phyloP scores from a whole-genome alignment of 2,113 vertebrate species.

The Sprattus sprattus region DNA sequence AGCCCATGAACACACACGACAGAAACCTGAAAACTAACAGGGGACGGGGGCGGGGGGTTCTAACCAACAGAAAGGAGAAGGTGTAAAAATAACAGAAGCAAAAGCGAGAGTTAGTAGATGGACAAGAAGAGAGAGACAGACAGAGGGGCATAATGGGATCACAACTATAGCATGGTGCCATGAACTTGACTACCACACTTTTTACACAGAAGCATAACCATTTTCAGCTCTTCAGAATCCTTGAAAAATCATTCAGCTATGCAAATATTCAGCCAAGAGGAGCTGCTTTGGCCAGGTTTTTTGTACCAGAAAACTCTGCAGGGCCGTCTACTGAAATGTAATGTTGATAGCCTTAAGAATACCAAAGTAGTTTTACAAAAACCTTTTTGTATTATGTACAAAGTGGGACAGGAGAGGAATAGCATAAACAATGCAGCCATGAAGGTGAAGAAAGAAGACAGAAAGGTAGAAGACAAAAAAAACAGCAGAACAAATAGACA shows the following conservation, averaged over 20 bases:
- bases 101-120: constrained; percentile 24
- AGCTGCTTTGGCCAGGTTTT: not conserved
- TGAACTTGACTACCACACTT: not conserved
- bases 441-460: too few species aligned
- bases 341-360: not conserved
- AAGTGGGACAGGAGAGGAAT: not conserved
- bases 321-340: not conserved
- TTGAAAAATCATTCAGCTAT: too few species aligned
- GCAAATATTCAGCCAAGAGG: not conserved
- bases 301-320: not conserved
- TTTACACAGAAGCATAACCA: not conserved
- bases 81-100: constrained; percentile 24
- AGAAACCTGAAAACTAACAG: not conserved
- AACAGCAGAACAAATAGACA: not conserved
- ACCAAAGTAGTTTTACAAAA: not conserved
- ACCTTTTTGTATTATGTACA: not conserved
- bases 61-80: not conserved
- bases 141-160: not conserved
- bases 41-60: not conserved
- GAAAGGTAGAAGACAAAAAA: not conserved
- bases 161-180: not conserved
- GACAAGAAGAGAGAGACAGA: not conserved
- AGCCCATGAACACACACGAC: not conserved
- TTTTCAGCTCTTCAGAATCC: not conserved
- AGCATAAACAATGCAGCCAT: not conserved